Conservation (phyloP, 2,113 vertebrate genomes). For the Xiphophorus maculatus region DNA sequence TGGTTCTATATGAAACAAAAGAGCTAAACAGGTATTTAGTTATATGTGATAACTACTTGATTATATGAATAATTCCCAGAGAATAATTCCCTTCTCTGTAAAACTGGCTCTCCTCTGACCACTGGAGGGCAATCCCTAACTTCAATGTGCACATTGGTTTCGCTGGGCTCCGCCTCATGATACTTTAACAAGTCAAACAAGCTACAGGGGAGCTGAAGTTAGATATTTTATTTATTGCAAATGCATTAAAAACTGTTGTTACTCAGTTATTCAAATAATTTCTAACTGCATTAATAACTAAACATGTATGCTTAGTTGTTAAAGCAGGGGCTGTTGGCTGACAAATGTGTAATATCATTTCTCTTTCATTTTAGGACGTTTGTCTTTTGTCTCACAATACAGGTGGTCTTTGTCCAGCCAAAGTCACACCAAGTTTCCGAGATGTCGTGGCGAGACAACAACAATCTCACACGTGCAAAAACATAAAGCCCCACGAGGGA, state of each 20-base stretch:
- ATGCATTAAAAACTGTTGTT: background rate
- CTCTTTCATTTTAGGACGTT: too few relatives aligned
- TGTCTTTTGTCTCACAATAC: slow-evolving; percentile 8
- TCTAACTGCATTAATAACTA: background rate
- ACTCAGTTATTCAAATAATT: background rate
- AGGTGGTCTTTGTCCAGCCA: background rate
- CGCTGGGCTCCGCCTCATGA: slow-evolving; percentile 2
- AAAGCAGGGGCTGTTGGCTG: background rate
- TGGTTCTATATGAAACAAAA: too few relatives aligned
- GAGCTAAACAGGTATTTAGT: background rate
- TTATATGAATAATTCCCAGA: background rate
- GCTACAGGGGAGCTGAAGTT: background rate
- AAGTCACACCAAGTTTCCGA: slow-evolving; percentile 12
- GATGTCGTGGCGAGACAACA: slow-evolving; percentile 18
- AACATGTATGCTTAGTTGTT: background rate
- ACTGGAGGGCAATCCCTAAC: slow-evolving; percentile 77
- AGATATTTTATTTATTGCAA: background rate
- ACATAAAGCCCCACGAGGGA: slow-evolving; percentile 15
- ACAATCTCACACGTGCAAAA: slow-evolving; percentile 56
- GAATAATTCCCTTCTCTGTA: background rate
- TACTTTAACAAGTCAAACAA: background rate
- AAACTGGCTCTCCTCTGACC: slow-evolving; percentile 44
- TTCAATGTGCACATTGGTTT: slow-evolving; percentile 34
- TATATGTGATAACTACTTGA: background rate
- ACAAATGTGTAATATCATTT: too few relatives aligned